Evolutionary conservation across 2,888 invertebrate species (phyloP), one percentile per base, ranked within the genome.

Genomic region (Halocaridina rubra): DNA sequence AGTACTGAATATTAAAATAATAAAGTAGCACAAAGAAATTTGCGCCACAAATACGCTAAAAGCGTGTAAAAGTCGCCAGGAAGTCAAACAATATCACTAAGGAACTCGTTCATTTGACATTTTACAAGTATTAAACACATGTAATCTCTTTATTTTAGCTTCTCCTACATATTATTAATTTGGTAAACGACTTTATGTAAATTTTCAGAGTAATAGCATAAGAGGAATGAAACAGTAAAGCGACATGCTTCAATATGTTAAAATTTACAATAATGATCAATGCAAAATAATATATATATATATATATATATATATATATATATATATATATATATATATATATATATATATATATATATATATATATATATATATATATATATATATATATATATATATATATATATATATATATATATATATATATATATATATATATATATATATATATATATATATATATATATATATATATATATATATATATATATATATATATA

Each of bases 311-410:
- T 71, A 30, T 71, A 27, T 32, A 22, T 29, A 71, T 32, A 29
- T 71, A 71, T 71, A 32, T n/a, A 32, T 32, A 71, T 32, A 71
- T 71, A 29, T 75, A 75, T 75, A 75, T 75, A 72, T 72, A 72
- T 72, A 72, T 72, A 72, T 72, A 72, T 33, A 72, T 75, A 53
- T 75, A 75, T 75, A 75, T 75, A 75, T 75, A 75, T 77, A 10
- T 69, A 69, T 69, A 29, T 5, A 69, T 0, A 69, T 30, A 69
- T 69, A 69, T 30, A 69, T 22, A 69, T 59, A 59, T 59, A 59
- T 59, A 59, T 59, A 59, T 59, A 59, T 59, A 59, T 59, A 59
- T 59, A 59, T 59, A 59, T 59, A 59, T 59, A 69, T 22, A 30
- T 22, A 69, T 22, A 30, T 22, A 69, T 22, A 69, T 29, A 69